phyloP scores from a whole-genome alignment of 1,140 invertebrate species.

The Brachionus rubens region DNA sequence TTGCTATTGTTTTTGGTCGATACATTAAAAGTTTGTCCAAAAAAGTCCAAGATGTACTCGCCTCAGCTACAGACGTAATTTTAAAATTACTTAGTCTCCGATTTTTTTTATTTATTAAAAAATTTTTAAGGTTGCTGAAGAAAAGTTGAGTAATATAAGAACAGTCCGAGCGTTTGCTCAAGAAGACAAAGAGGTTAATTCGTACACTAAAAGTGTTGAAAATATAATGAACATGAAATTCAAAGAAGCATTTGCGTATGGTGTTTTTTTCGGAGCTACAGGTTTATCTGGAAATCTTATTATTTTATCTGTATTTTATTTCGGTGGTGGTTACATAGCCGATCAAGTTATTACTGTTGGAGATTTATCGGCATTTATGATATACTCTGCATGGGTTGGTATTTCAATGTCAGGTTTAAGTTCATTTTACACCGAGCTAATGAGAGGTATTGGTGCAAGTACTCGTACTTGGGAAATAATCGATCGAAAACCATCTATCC shows the following conservation, averaged over 20 bases:
- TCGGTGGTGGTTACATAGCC: conserved; percentile 82
- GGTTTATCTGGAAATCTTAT: conserved; percentile 87
- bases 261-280: conserved; percentile 87
- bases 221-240: conserved; percentile 75
- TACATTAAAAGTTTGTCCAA: conserved; percentile 80
- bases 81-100: background rate
- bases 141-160: conserved; percentile 84
- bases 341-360: conserved; percentile 79
- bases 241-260: conserved; percentile 79
- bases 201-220: conserved; percentile 70
- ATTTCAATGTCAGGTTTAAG: conserved; percentile 76
- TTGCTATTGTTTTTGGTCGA: conserved; percentile 83
- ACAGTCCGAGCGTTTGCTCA: conserved; percentile 88
- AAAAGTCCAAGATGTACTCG: conserved; percentile 77
- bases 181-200: conserved; percentile 72
- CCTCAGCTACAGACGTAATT: conserved; percentile 69
- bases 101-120: conserved; percentile 50
- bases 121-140: conserved; percentile 70
- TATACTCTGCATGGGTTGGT: conserved; percentile 88
- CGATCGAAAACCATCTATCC: conserved; percentile 73
- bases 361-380: conserved; percentile 79
- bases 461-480: conserved; percentile 82
- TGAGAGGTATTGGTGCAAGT: conserved; percentile 85
- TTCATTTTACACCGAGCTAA: conserved; percentile 86
- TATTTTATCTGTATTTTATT: conserved; percentile 85